Percentiles rank a stretch among this genome's conserved stretches.
Conservation (phyloP, 2,888 invertebrate species). For the Tigriopus californicus region DNA sequence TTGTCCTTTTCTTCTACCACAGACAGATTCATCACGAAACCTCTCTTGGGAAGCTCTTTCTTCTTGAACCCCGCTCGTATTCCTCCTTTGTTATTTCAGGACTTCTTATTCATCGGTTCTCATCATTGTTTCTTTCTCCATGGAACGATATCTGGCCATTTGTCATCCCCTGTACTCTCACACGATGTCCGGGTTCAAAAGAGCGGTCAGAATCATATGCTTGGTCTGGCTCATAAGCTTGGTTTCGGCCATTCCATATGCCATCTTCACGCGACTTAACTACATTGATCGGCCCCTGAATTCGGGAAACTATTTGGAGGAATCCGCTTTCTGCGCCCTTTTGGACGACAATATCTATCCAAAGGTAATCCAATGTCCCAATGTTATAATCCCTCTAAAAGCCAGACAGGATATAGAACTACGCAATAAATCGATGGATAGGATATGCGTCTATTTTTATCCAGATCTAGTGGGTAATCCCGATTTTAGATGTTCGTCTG, state of each 20-base stretch:
- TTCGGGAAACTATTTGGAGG: neutral
- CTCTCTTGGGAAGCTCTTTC: too few species aligned
- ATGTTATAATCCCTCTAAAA: too few species aligned
- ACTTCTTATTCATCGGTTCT: conserved; percentile 75
- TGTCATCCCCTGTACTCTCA: conserved; percentile 67
- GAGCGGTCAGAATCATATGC: conserved; percentile 59
- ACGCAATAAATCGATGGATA: too few species aligned
- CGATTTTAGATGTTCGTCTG: too few species aligned
- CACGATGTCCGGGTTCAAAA: conserved; percentile 57
- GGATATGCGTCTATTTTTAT: too few species aligned
- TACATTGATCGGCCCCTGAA: neutral
- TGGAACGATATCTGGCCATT: conserved; percentile 74
- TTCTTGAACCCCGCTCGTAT: too few species aligned
- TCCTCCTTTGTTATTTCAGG: conserved; percentile 17
- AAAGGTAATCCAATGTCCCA: neutral
- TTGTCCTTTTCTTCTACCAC: too few species aligned
- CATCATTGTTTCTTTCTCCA: conserved; percentile 76
- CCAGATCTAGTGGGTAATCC: too few species aligned
- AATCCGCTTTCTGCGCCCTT: neutral
- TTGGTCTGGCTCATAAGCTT: conserved; percentile 56
- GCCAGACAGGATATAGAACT: too few species aligned
- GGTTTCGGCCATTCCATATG: conserved; percentile 47
- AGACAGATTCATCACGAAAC: too few species aligned
- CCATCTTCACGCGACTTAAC: conserved; percentile 18
- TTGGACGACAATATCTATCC: conserved; percentile 4